Evolutionary conservation across 2,888 invertebrate species (phyloP), one percentile per base, ranked within the genome.

Genomic region (Xestia rhomboidea): DNA sequence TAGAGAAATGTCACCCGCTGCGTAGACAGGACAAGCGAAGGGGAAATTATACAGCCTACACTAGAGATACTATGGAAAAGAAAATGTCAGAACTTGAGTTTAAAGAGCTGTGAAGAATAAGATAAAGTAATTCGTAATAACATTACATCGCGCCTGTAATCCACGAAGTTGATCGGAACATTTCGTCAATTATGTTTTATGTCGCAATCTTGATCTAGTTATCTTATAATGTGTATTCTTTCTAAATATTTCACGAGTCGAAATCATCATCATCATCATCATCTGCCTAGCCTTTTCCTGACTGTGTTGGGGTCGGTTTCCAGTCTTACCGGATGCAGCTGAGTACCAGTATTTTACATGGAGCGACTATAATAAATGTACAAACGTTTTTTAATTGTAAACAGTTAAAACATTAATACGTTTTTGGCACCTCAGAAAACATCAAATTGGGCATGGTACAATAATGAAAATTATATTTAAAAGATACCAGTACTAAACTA

Each of bases 1-100:
- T 76, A 79, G 10, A 67, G 66, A 54, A 73, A 44, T 68, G 79
- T 73, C 46, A 30, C 62, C 18, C 46, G 38, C 24, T 54, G 15
- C 10, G 66, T 15, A 2, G 46, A 41, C 62, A 21, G 13, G 51
- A 34, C 18, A 2, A 11, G 15, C 2, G 5, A 38, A 30, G 15
- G n/a, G 11, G 49, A 21, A 34, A 21, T 21, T 30, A n/a, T 30
- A n/a, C 13, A 34, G 5, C 30, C 30, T 62, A 62, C 30, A 21
- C 30, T 34, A 30, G 21, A 8, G 30, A 30, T 30, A 10, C 30
- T 18, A 18, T 8, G 18, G 30, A 8, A 60, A 18, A 30, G 15
- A 30, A 30, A 21, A 30, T 60, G 30, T 8, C 27, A 57, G 27
- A 57, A 27, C 27, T 13, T n/a, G n/a, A n/a, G 54, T 54, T 54